A percentile compares a stretch with the other conserved stretches of the same genome.
phyloP scores from a whole-genome alignment of 2,888 invertebrate genomes.

The Gandaritis pyraliata region DNA sequence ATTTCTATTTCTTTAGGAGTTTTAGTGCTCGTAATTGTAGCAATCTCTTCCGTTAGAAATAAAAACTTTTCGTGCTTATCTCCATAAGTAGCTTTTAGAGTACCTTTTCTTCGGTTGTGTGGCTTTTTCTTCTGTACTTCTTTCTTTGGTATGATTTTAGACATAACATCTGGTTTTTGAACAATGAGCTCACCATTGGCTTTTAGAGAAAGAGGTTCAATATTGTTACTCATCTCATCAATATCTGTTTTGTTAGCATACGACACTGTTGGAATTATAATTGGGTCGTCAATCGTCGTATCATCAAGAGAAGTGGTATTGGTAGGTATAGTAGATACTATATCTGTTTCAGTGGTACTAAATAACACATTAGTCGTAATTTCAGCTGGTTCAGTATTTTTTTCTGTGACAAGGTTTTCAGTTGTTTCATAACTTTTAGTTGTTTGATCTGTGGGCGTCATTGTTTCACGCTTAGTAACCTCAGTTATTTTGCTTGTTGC shows the following conservation, averaged over 20 bases:
- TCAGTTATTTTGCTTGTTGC: conserved; percentile 23
- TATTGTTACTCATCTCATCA: conserved; percentile 62
- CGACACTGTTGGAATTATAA: conserved; percentile 65
- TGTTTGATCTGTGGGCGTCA: conserved; percentile 31
- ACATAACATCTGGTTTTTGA: conserved; percentile 57
- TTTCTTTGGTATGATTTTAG: conserved; percentile 60
- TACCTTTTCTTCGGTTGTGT: conserved; percentile 75
- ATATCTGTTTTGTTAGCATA: conserved; percentile 50
- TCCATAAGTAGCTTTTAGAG: conserved; percentile 80
- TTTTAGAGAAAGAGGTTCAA: conserved; percentile 59
- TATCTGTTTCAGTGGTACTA: conserved; percentile 27
- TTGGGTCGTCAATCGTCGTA: conserved; percentile 53
- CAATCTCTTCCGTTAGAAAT: conserved; percentile 47
- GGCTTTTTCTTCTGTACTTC: conserved; percentile 70
- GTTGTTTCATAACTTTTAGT: conserved; percentile 26
- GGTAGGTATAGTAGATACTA: conserved; percentile 24
- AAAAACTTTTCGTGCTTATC: conserved; percentile 75
- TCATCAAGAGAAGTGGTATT: conserved; percentile 30
- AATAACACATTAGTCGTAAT: conserved; percentile 18
- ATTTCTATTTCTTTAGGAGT: conserved; percentile 11
- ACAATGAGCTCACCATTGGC: conserved; percentile 65
- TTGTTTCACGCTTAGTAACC: conserved; percentile 23
- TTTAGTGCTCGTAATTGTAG: conserved; percentile 9
- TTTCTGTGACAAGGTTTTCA: conserved; percentile 25
- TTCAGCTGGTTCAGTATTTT: conserved; percentile 25